These are phyloP conservation scores for Sebastes goodei DNA, from an alignment of 2,797 vertebrate species.

Conservation along the genomic window DNA sequence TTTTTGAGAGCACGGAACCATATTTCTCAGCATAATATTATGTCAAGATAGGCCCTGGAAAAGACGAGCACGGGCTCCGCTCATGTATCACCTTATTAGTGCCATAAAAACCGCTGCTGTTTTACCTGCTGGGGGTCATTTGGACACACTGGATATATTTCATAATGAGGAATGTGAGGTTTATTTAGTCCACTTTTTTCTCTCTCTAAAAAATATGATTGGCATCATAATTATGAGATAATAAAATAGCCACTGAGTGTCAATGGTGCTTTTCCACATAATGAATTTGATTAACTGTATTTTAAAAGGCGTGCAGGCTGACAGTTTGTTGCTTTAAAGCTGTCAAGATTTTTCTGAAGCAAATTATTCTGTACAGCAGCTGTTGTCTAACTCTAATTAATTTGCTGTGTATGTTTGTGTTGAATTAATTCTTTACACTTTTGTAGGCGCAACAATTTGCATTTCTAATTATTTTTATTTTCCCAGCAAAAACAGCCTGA, in stretches of 20 bases:
- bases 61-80: conserved; percentile 56
- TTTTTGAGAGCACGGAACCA: conserved; percentile 81
- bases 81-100: conserved; percentile 72
- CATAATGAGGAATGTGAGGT: conserved; percentile 8
- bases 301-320: conserved; percentile 59
- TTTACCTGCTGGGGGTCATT: conserved; percentile 52
- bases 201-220: conserved; percentile 43
- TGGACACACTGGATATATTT: conserved; percentile 41
- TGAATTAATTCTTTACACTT: conserved; percentile 72
- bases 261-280: conserved; percentile 49
- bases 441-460: conserved; percentile 63
- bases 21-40: conserved; percentile 79
- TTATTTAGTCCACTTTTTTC: conserved; percentile 14
- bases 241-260: conserved; percentile 56
- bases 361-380: conserved; percentile 64
- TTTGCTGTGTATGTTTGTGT: conserved; percentile 62
- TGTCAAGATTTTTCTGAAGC: conserved; percentile 61
- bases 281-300: conserved; percentile 70
- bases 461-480: conserved; percentile 73
- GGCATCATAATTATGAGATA: conserved; percentile 52
- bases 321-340: conserved; percentile 69
- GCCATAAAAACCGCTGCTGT: conserved; percentile 44
- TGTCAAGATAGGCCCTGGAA: conserved; percentile 75
- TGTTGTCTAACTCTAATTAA: conserved; percentile 73
- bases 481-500: conserved; percentile 36